These are phyloP conservation scores for Halichoeres trimaculatus DNA, from an alignment of 2,113 vertebrate genomes.

Conservation along the genomic window DNA sequence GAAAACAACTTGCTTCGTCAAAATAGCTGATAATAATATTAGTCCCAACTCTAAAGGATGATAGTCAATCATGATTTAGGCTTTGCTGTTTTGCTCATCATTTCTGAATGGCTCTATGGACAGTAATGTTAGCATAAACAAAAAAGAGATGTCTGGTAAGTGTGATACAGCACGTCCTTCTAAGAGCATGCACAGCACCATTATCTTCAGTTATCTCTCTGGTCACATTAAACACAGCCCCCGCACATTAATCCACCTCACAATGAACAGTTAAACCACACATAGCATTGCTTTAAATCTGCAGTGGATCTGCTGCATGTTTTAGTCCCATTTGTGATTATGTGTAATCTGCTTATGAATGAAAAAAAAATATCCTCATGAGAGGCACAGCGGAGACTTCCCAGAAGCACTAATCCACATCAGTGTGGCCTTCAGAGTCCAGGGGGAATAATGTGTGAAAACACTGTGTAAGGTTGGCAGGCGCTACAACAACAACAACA, in stretches of 20 bases:
- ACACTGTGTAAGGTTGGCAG: slow-evolving; percentile 22
- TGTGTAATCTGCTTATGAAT: slow-evolving; percentile 62
- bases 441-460: slow-evolving; percentile 48
- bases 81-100: no score
- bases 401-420: slow-evolving; percentile 68
- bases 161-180: neutral
- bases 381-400: slow-evolving; percentile 49
- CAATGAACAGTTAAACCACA: slow-evolving; percentile 16
- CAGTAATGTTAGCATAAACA: neutral
- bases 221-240: neutral
- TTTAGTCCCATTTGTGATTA: slow-evolving; percentile 46
- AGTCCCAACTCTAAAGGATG: no score
- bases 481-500: slow-evolving; percentile 36
- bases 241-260: neutral
- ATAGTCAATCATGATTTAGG: no score
- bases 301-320: slow-evolving; percentile 24
- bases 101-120: slow-evolving; percentile 1
- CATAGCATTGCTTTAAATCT: slow-evolving; percentile 10
- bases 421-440: slow-evolving; percentile 57
- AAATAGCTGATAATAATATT: no score
- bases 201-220: neutral
- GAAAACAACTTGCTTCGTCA: no score
- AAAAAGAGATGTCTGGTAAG: neutral
- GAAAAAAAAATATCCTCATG: slow-evolving; percentile 20
- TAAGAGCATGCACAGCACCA: neutral